Percentiles rank a stretch among this genome's conserved stretches.
phyloP scores from a whole-genome alignment of 2,888 invertebrate species.

The Watsonalla cultraria region DNA sequence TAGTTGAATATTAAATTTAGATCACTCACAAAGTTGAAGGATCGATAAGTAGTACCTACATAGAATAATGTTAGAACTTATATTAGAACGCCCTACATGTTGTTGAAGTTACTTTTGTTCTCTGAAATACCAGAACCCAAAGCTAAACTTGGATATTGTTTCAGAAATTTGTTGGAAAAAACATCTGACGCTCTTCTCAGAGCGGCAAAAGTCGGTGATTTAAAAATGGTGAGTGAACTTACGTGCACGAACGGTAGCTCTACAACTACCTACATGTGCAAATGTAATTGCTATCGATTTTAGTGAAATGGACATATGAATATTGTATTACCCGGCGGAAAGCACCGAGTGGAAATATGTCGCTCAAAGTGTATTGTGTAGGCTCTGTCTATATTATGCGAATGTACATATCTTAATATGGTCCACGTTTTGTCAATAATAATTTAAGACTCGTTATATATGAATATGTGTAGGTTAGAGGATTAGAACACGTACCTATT shows the following conservation, averaged over 20 bases:
- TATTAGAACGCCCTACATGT: neutral
- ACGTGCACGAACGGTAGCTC: too few relatives aligned
- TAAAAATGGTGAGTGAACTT: constrained; percentile 81
- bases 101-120: neutral
- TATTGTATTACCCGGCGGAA: neutral
- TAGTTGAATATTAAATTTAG: neutral
- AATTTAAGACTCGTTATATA: too few relatives aligned
- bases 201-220: constrained; percentile 90
- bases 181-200: constrained; percentile 89
- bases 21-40: neutral
- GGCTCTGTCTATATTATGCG: too few relatives aligned
- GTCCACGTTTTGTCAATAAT: too few relatives aligned
- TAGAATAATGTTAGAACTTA: too few relatives aligned
- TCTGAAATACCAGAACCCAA: constrained; percentile 8
- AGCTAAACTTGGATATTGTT: constrained; percentile 50
- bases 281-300: neutral
- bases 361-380: too few relatives aligned
- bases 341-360: neutral
- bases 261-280: neutral
- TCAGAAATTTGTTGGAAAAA: constrained; percentile 88
- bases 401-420: too few relatives aligned
- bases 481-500: too few relatives aligned
- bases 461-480: too few relatives aligned
- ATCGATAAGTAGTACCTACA: neutral
- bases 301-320: neutral